phyloP scores from a whole-genome alignment of 2,888 invertebrate species.

The Lasioglossum leucozonium region DNA sequence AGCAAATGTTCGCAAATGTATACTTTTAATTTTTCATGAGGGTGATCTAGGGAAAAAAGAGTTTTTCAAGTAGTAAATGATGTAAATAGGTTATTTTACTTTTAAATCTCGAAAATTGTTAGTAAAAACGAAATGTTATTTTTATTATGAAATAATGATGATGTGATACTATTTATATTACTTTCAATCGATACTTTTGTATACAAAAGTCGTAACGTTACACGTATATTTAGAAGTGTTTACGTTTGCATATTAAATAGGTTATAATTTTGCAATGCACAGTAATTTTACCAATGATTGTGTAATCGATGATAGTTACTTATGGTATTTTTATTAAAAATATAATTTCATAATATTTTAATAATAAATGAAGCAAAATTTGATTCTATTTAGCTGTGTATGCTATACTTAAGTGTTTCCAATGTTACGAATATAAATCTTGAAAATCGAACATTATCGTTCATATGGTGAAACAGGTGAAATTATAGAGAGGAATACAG shows the following conservation, averaged over 20 bases:
- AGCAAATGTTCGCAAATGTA: too few species aligned
- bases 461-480: not conserved
- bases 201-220: not conserved
- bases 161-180: not conserved
- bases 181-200: not conserved
- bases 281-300: not conserved
- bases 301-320: not conserved
- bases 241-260: not conserved
- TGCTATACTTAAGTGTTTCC: not conserved
- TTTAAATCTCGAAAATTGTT: not conserved
- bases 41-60: not conserved
- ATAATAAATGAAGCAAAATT: slow-evolving; percentile 4
- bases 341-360: not conserved
- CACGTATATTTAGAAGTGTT: not conserved
- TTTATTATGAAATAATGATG: not conserved
- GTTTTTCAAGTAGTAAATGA: not conserved
- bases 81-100: not conserved
- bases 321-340: not conserved
- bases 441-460: not conserved
- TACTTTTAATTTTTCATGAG: not conserved
- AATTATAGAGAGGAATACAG: not conserved
- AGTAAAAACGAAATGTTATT: not conserved
- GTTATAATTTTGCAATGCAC: not conserved
- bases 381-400: not conserved
- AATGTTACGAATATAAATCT: not conserved